A percentile compares a stretch with the other conserved stretches of the same genome.
Conservation (phyloP, 1,140 invertebrate species). For the Cephus cinctus region DNA sequence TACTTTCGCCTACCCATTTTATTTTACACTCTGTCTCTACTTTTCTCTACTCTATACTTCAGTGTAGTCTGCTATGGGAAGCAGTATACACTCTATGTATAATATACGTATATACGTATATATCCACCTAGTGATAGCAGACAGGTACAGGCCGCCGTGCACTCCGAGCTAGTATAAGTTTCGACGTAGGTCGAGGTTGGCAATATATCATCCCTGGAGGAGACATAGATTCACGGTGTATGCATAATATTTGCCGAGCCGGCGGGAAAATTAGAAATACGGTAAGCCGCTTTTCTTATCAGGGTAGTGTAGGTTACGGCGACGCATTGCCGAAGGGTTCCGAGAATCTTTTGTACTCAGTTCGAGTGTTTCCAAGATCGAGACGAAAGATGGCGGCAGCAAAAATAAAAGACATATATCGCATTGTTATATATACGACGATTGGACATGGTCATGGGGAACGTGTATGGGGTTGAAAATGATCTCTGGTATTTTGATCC, state of each 20-base stretch:
- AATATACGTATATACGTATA: too few species aligned
- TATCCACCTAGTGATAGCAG: too few species aligned
- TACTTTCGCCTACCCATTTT: not conserved
- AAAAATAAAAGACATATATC: too few species aligned
- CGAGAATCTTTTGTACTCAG: not conserved
- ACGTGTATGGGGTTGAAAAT: too few species aligned
- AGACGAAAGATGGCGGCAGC: not conserved
- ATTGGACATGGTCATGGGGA: too few species aligned
- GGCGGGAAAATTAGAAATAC: constrained; percentile 51
- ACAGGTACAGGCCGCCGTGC: constrained; percentile 3
- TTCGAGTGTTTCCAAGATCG: not conserved
- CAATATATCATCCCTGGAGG: constrained; percentile 43
- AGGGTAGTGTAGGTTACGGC: constrained; percentile 41
- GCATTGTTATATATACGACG: too few species aligned
- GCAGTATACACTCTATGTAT: too few species aligned
- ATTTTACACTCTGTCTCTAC: not conserved
- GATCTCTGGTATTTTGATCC: too few species aligned
- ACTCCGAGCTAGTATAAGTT: constrained; percentile 41
- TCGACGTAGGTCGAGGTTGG: constrained; percentile 45
- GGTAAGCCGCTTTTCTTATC: constrained; percentile 51
- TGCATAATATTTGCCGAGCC: constrained; percentile 50
- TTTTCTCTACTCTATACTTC: not conserved
- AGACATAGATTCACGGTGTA: constrained; percentile 51
- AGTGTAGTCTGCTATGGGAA: too few species aligned
- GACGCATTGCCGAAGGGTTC: constrained; percentile 15